Evolutionary conservation across 2,113 vertebrate species (phyloP).

Genomic region (Muntiacus reevesi): DNA sequence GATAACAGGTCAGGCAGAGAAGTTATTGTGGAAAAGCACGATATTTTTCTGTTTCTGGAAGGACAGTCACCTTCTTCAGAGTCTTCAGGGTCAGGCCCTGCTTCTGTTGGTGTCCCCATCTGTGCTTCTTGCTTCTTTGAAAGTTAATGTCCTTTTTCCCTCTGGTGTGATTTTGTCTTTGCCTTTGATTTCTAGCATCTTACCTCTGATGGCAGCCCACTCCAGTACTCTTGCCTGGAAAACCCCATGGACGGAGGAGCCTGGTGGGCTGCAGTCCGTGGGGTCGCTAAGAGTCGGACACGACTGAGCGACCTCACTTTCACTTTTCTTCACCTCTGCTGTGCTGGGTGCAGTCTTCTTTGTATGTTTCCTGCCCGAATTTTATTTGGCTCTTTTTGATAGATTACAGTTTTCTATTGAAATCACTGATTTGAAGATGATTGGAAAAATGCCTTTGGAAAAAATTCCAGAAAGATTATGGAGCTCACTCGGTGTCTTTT

Average conservation of each 20-base stretch:
- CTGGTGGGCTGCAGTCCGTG: no score
- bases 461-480: not conserved
- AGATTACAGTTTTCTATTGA: not conserved
- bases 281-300: no score
- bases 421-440: not conserved
- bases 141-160: not conserved
- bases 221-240: no score
- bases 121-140: not conserved
- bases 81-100: not conserved
- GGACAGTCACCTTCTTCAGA: not conserved
- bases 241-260: no score
- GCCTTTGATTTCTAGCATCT: not conserved
- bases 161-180: not conserved
- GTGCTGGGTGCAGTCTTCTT: not conserved
- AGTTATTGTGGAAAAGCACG: not conserved
- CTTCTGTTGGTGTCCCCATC: not conserved
- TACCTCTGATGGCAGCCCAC: not conserved
- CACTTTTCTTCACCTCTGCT: not conserved
- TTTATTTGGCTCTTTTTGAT: not conserved
- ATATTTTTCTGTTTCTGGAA: not conserved
- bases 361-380: not conserved
- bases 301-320: no score
- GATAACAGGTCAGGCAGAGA: not conserved
- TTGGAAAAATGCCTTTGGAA: not conserved
- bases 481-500: rapidly evolving